phyloP scores from a whole-genome alignment of 1,140 invertebrate species.

The Microplitis mediator region DNA sequence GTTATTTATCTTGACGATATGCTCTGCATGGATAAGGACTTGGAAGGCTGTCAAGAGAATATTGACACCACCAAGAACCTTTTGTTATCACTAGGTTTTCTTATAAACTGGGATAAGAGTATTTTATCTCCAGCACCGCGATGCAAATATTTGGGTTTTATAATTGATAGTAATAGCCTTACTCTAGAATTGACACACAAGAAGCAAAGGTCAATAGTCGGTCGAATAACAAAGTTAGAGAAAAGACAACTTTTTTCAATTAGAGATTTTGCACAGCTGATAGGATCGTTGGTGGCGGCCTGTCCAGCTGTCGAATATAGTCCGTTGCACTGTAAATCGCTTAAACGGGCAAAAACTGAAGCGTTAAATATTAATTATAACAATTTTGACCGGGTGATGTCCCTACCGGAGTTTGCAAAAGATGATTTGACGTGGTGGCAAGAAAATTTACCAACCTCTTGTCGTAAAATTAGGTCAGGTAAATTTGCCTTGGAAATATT shows the following conservation, averaged over 20 bases:
- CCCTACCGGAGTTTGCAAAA: neutral
- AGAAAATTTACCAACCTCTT: neutral
- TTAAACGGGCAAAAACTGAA: slow-evolving; percentile 12
- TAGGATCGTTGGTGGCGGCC: slow-evolving; percentile 27
- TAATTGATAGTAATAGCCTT: neutral
- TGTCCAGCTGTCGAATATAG: slow-evolving; percentile 33
- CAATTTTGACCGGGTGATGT: neutral
- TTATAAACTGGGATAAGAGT: slow-evolving; percentile 5
- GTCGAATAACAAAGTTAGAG: slow-evolving; percentile 8
- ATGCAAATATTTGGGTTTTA: slow-evolving; percentile 6
- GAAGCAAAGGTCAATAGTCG: neutral
- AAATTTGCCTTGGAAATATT: neutral
- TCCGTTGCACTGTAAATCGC: slow-evolving; percentile 25
- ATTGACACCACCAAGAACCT: neutral
- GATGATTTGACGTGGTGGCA: slow-evolving; percentile 11
- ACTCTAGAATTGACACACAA: neutral
- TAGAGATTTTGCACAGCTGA: slow-evolving; percentile 29
- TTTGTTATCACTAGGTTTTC: neutral
- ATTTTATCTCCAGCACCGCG: neutral
- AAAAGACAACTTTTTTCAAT: slow-evolving; percentile 18
- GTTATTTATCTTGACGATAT: slow-evolving; percentile 13
- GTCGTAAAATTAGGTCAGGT: neutral
- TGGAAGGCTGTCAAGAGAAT: neutral
- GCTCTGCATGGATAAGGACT: neutral
- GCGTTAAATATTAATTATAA: neutral